phyloP scores from a whole-genome alignment of 1,140 invertebrate species.

The Myzus persicae region DNA sequence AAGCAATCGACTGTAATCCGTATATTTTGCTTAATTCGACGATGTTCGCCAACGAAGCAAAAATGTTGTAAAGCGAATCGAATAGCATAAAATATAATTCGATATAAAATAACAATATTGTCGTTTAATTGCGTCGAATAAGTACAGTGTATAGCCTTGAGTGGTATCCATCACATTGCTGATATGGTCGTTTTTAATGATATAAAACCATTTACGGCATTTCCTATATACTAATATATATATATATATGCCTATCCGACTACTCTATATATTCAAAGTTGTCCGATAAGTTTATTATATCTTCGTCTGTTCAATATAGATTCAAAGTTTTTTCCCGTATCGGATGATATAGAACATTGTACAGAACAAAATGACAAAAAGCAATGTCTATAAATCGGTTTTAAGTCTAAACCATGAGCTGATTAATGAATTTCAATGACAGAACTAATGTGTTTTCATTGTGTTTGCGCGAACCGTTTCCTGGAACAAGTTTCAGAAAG shows the following conservation, averaged over 20 bases:
- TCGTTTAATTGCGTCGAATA: constrained; percentile 19
- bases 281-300: neutral
- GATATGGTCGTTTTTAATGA: constrained; percentile 19
- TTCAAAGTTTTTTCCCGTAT: constrained; percentile 12
- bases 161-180: neutral
- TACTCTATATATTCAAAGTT: neutral
- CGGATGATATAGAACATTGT: neutral
- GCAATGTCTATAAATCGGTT: neutral
- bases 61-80: neutral
- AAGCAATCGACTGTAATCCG: neutral
- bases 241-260: neutral
- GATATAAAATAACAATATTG: neutral
- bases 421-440: constrained; percentile 19
- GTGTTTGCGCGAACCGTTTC: neutral
- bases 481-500: neutral
- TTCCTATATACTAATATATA: neutral
- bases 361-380: neutral
- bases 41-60: neutral
- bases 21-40: neutral
- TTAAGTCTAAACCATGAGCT: neutral
- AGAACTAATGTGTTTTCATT: constrained; percentile 22
- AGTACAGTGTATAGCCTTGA: neutral
- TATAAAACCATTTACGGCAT: constrained; percentile 38
- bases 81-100: neutral
- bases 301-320: neutral